Evolutionary conservation across 1,140 invertebrate species (phyloP).

Genomic region (Anastrepha obliqua): DNA sequence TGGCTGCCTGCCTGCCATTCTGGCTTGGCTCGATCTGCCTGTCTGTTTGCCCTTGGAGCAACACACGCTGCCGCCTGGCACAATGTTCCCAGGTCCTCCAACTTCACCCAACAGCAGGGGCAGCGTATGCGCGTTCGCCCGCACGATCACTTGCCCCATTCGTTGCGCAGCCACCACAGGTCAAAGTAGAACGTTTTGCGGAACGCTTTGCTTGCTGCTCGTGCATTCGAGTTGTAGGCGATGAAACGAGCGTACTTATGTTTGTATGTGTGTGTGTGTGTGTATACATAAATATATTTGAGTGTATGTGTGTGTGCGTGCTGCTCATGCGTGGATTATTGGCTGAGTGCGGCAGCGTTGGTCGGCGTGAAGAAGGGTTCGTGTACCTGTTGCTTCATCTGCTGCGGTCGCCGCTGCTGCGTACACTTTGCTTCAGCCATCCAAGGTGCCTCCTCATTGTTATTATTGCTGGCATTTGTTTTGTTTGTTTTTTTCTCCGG

Average conservation of each 20-base stretch:
- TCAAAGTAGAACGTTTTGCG: not conserved
- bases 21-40: not conserved
- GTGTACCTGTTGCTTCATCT: constrained; percentile 45
- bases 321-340: constrained; percentile 29
- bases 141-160: constrained; percentile 49
- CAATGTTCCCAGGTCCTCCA: constrained; percentile 46
- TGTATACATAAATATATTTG: too few relatives aligned
- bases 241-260: not conserved
- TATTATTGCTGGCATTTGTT: constrained; percentile 40
- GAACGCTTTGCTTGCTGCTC: not conserved
- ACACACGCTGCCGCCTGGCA: constrained; percentile 55
- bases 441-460: constrained; percentile 21
- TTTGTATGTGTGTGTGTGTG: not conserved
- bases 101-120: not conserved
- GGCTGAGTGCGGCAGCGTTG: not conserved
- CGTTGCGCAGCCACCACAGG: constrained; percentile 34
- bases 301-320: not conserved
- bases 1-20: not conserved
- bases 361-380: not conserved
- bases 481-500: constrained; percentile 56
- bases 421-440: constrained; percentile 59
- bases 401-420: not conserved
- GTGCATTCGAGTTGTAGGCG: not conserved
- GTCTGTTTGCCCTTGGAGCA: constrained; percentile 71
- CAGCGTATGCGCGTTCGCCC: constrained; percentile 18